Evolutionary conservation across 35 echinoderm and acorn worm species (phyloP).

Genomic region (Eucidaris tribuloides): DNA sequence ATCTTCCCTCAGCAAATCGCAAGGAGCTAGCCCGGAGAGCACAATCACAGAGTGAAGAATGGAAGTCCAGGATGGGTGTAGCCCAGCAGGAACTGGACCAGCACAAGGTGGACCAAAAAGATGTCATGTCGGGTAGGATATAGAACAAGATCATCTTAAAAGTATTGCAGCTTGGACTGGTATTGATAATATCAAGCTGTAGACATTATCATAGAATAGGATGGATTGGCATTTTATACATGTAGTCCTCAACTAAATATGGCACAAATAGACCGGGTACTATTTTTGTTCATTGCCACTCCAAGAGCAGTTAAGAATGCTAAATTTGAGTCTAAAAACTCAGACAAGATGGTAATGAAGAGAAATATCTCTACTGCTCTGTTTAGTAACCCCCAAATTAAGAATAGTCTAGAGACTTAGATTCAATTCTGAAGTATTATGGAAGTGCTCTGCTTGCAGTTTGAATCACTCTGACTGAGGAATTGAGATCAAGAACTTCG

Average conservation of each 20-base stretch:
- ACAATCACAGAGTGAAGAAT: slow-evolving; percentile 91
- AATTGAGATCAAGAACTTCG: too few species aligned
- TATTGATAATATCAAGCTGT: too few species aligned
- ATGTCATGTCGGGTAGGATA: slow-evolving; percentile 76
- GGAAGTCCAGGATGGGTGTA: slow-evolving; percentile 77
- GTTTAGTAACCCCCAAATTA: too few species aligned
- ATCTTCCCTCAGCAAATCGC: slow-evolving; percentile 61
- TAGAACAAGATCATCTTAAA: background rate
- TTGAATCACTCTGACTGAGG: too few species aligned
- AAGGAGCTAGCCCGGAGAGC: slow-evolving; percentile 82
- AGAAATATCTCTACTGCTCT: too few species aligned
- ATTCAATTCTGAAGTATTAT: too few species aligned
- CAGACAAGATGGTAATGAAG: background rate
- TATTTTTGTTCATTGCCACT: background rate
- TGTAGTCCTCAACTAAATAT: background rate
- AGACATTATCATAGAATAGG: background rate
- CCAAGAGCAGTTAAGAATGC: background rate
- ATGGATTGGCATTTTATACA: background rate
- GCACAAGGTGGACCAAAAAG: slow-evolving; percentile 83
- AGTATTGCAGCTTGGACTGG: too few species aligned
- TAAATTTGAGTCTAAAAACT: background rate
- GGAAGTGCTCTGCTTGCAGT: too few species aligned
- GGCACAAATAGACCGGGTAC: background rate
- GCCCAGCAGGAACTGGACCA: slow-evolving; percentile 66
- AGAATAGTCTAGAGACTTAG: too few species aligned